Evolutionary conservation across 2,888 invertebrate genomes (phyloP), one percentile per base, ranked within the genome.

Genomic region (Drosophila mercatorum): DNA sequence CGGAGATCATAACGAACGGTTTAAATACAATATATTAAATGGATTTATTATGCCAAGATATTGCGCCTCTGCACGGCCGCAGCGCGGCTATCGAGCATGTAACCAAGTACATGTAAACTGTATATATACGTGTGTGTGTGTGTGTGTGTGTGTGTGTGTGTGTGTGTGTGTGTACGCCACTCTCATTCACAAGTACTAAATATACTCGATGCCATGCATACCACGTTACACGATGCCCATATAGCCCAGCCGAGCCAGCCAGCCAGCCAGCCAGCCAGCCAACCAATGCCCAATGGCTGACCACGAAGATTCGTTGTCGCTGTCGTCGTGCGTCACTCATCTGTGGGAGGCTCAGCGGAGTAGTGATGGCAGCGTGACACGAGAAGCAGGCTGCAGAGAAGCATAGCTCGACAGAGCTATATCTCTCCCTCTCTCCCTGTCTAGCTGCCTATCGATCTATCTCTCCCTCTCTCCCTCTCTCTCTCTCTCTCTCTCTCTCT

Each of bases 1-100:
- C 79, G 71, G 73, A 89, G 84, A 87, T 85, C 85, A 87, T 87
- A 89, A 87, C 89, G 82, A 85, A 89, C 89, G 89, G 84, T 83
- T 85, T 88, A 81, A 86, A 81, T 88, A 86, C 76, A 89, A 87
- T 89, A 89, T 87, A 80, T 87, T 89, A 84, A 87, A 87, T 87
- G 82, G 88, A 89, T 89, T 85, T 87, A 85, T 89, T 89, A 87
- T 89, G 88, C 78, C 81, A 28, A 89, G 87, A 88, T 83, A 86
- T 88, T 83, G 83, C 75, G 78, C 77, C 75, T 71, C 69, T 76
- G 67, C 62, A 72, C 61, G 60, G 60, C 60, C 55, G 17, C 55
- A 58, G 58, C 70, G 14, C 58, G 58, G 58, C 70, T 62, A 44
- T 55, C 41, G 57, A 77, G 70, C 75, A 61, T 75, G 74, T 58